Evolutionary conservation across 1,140 invertebrate species (phyloP).

Genomic region (Macrotrachela quadricornifera): DNA sequence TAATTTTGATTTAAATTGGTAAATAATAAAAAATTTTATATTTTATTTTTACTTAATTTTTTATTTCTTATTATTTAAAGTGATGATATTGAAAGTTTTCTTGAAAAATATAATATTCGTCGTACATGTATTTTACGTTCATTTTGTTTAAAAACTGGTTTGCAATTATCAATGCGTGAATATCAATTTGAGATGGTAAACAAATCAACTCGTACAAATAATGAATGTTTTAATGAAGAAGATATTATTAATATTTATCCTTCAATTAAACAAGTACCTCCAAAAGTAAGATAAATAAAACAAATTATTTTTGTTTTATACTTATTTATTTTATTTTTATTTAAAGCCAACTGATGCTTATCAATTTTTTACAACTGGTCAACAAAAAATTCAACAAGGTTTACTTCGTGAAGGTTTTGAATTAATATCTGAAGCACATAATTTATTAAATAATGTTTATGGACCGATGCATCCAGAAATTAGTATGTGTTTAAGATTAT

Average conservation of each 20-base stretch:
- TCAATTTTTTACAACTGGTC: constrained; percentile 88
- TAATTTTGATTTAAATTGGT: constrained; percentile 52
- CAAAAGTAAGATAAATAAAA: constrained; percentile 42
- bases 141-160: constrained; percentile 61
- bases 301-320: no score
- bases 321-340: no score
- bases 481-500: constrained; percentile 64
- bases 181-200: constrained; percentile 75
- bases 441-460: constrained; percentile 89
- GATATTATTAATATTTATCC: constrained; percentile 92
- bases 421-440: constrained; percentile 76
- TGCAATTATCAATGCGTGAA: constrained; percentile 70
- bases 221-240: constrained; percentile 51
- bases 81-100: constrained; percentile 14
- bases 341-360: constrained; percentile 60
- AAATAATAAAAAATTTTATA: background rate
- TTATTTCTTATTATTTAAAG: no score
- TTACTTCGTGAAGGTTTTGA: constrained; percentile 85
- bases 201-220: constrained; percentile 38
- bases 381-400: constrained; percentile 85
- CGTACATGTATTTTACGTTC: constrained; percentile 40
- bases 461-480: constrained; percentile 96
- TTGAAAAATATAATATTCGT: background rate
- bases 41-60: no score
- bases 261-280: constrained; percentile 89